phyloP scores from a whole-genome alignment of 2,113 vertebrate genomes.

The Mormyrus lacerda region DNA sequence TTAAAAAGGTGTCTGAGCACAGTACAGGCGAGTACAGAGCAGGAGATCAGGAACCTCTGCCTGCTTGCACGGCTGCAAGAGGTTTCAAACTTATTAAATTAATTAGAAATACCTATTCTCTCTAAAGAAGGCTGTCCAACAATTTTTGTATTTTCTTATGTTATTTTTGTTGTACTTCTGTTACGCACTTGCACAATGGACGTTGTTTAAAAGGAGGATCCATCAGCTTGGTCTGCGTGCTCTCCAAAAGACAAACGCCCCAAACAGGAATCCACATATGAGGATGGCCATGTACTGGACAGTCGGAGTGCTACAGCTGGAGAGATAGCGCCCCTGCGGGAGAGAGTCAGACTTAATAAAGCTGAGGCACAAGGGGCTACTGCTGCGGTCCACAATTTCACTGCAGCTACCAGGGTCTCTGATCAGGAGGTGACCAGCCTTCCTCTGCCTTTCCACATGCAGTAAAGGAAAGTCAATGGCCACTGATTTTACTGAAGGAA shows the following conservation, averaged over 20 bases:
- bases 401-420: not conserved
- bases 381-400: not conserved
- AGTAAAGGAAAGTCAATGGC: not conserved
- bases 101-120: not conserved
- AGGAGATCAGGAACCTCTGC: not conserved
- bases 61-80: not conserved
- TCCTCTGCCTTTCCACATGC: not conserved
- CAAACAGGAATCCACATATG: not conserved
- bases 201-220: not conserved
- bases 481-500: not conserved
- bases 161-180: no score
- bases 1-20: not conserved
- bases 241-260: not conserved
- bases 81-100: not conserved
- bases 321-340: not conserved
- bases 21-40: not conserved
- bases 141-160: no score
- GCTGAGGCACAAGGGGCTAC: not conserved
- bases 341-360: not conserved
- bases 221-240: not conserved
- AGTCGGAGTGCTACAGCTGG: not conserved
- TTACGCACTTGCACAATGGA: not conserved
- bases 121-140: not conserved
- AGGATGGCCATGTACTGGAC: not conserved
- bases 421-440: not conserved